Base-by-base conservation (phyloP, 2,888 invertebrate genomes). In the Drosophila stalkeri region DNA sequence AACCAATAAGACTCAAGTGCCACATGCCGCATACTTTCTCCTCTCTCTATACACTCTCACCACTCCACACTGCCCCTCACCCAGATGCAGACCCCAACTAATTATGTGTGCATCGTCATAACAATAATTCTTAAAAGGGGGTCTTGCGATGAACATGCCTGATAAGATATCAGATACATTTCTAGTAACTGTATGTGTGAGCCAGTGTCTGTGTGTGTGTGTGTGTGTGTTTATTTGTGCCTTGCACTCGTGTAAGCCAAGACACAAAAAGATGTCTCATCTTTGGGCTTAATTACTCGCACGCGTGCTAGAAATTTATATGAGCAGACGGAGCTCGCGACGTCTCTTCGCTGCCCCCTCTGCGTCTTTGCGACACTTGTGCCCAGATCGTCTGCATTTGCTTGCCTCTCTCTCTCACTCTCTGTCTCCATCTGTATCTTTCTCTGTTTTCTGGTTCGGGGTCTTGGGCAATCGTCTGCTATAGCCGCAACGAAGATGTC, bases 271-370 rank as follows among this genome's bases (percentile, higher is more conserved):
- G 83, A 87, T 87, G 88, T 80, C 81, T 77, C 86, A 85, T 87
- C 82, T 87, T 80, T 81, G 75, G 79, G 77, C 80, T 90, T 90
- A 89, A 89, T 90, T 89, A 89, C 90, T 81, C 74, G 80, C 81
- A 89, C 89, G 90, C 90, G 90, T 89, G 90, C 88, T 89, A 88
- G 80, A 87, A 77, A 87, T 89, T 87, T 67, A 74, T 82, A 82
- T 75, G 82, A 75, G 76, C 72, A 69, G 71, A 66, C 72, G 41
- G 23, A 20, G 47, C 37, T 37, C 16, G 37, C 37, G 2, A 37
- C 37, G 8, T 20, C 57, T n/a, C 55, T 12, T 11, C 37, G 37
- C 7, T 14, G 46, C 8, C 37, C 37, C 37, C 8, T 8, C 20
- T 16, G 7, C 11, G 16, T 31, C 51, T 16, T 56, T 68, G 72